These are phyloP conservation scores for Hycleus cichorii DNA, from an alignment of 1,140 invertebrate genomes.

Conservation along the genomic window DNA sequence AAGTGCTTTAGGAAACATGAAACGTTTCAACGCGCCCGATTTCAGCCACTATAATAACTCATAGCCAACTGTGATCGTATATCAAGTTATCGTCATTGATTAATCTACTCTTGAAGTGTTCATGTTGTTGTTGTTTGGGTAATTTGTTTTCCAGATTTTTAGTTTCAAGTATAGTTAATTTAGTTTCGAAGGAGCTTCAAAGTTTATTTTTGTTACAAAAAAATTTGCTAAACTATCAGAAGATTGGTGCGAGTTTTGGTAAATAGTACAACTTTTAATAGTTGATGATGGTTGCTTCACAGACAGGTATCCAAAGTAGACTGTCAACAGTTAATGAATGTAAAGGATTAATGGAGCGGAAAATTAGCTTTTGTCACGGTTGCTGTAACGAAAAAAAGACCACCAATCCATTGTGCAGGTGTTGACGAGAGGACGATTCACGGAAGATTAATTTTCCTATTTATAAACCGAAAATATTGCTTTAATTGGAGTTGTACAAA, in stretches of 20 bases:
- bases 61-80: conserved; percentile 18
- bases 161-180: no score
- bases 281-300: conserved; percentile 5
- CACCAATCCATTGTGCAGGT: no score
- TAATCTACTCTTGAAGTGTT: conserved; percentile 15
- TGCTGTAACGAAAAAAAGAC: no score
- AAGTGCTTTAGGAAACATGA: conserved; percentile 11
- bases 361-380: neutral
- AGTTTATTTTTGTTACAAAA: no score
- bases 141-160: conserved; percentile 8
- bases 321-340: conserved; percentile 10
- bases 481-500: no score
- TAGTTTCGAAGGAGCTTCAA: no score
- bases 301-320: conserved; percentile 1
- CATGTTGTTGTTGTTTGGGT: conserved; percentile 8
- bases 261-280: conserved; percentile 14
- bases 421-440: no score
- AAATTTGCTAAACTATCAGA: neutral
- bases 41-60: conserved; percentile 14
- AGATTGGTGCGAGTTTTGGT: neutral
- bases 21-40: conserved; percentile 3
- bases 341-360: conserved; percentile 2
- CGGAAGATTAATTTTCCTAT: no score
- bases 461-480: no score
- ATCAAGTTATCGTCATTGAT: conserved; percentile 21